Evolutionary conservation across 2,113 vertebrate species (phyloP).

Genomic region (Megalops atlanticus): DNA sequence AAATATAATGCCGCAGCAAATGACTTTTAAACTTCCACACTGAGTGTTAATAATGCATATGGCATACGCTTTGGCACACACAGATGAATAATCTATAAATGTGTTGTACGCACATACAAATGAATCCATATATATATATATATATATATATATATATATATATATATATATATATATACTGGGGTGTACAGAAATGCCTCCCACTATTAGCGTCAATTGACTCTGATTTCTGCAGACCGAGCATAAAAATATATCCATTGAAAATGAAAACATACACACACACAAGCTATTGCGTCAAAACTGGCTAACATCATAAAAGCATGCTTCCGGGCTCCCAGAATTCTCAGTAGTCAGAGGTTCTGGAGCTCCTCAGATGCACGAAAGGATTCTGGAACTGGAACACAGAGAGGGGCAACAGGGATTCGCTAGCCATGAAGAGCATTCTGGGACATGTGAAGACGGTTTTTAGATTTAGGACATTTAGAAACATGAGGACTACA

Average conservation of each 20-base stretch:
- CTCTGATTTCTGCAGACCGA: slow-evolving; percentile 53
- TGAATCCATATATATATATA: not conserved
- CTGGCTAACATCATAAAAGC: slow-evolving; percentile 43
- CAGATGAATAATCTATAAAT: slow-evolving; percentile 49
- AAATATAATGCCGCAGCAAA: slow-evolving; percentile 70
- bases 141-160: not conserved
- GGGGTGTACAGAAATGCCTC: slow-evolving; percentile 46
- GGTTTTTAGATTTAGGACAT: not conserved
- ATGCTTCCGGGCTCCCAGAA: not conserved
- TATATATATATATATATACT: no score
- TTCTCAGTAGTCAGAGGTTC: not conserved
- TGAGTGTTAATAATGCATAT: slow-evolving; percentile 65
- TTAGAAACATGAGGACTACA: not conserved
- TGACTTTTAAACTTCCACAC: slow-evolving; percentile 63
- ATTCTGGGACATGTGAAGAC: slow-evolving; percentile 3
- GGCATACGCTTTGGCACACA: slow-evolving; percentile 44
- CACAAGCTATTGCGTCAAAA: slow-evolving; percentile 36
- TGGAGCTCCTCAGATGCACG: not conserved
- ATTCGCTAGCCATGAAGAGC: not conserved
- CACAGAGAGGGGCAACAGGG: not conserved
- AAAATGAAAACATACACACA: slow-evolving; percentile 24
- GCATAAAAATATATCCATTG: slow-evolving; percentile 47
- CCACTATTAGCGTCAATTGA: slow-evolving; percentile 53
- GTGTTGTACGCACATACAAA: not conserved
- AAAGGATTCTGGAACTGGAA: not conserved